Base-by-base conservation (phyloP, 2,888 invertebrate species). In the Keiferia lycopersicella region DNA sequence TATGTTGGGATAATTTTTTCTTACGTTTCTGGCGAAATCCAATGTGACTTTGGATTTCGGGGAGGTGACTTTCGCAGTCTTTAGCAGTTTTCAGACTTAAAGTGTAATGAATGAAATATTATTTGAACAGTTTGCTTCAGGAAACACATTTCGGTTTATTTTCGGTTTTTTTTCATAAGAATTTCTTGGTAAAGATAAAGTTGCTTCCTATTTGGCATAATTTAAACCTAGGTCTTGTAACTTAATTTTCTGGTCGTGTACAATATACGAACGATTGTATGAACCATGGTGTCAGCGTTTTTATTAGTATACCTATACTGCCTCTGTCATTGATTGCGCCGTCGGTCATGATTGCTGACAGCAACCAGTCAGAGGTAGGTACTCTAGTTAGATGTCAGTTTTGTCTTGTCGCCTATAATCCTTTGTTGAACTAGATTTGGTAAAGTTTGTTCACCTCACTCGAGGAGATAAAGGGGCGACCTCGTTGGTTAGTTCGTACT, bases 361-460 rank as follows among this genome's bases (percentile, higher is more conserved):
- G 26, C 26, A 2, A 26, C 26, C 26, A 41, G 14, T 41, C 41
- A 14, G 14, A 41, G 14, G 6, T n/a, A n/a, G 3, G 3, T 4
- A 26, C 3, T 26, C 26, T 26, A 26, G 3, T 45, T 1, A 45
- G 1, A 45, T 45, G 45, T 3, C 45, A n/a, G n/a, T 11, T 45
- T n/a, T 6, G 6, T 16, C 16, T n/a, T 6, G 6, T 16, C 16
- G 51, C 51, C 22, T 4, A 0, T 30, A n/a, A 34, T 11, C 8
- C 34, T 26, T 34, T 56, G 16, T 16, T 39, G 39, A 39, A 20
- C 58, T 58, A 58, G 39, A 38, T 38, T 58, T 11, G 12, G 18
- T 18, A 39, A 38, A 58, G 58, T 58, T 39, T 20, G 39, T 39
- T 58, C 58, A 58, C 38, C 58, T n/a, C 58, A 38, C 58, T 58